phyloP scores from a whole-genome alignment of 2,113 vertebrate genomes.

The Fregata magnificens region DNA sequence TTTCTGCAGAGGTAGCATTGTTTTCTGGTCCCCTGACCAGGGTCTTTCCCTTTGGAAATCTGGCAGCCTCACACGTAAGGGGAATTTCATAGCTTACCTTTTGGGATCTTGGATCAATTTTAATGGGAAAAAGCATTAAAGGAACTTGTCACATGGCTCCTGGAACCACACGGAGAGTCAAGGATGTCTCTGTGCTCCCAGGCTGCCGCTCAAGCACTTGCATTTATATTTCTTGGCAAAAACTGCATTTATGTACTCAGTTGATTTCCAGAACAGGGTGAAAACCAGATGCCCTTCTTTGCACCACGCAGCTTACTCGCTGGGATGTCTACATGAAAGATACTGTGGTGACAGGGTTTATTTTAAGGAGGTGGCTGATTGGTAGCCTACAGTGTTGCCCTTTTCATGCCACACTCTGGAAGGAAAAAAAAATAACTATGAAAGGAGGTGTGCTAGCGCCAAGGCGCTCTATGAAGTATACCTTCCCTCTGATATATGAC shows the following conservation, averaged over 20 bases:
- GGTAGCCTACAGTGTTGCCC: constrained; percentile 44
- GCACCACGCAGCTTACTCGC: constrained; percentile 5
- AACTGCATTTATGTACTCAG: neutral
- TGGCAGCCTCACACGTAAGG: neutral
- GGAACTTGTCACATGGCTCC: neutral
- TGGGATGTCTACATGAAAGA: constrained; percentile 51
- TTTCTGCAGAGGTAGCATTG: neutral
- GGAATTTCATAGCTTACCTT: constrained; percentile 8
- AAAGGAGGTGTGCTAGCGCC: constrained; percentile 18
- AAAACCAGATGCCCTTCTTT: constrained; percentile 57
- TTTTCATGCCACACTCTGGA: constrained; percentile 50
- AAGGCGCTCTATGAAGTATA: constrained; percentile 34
- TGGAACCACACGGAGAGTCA: constrained; percentile 6
- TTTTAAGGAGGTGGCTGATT: constrained; percentile 56
- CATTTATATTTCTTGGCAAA: constrained; percentile 59
- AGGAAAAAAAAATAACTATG: neutral
- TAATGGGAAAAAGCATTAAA: constrained; percentile 11
- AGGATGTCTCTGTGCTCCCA: neutral
- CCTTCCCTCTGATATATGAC: constrained; percentile 56
- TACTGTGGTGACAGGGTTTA: constrained; percentile 34
- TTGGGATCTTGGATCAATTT: neutral
- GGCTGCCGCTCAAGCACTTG: neutral
- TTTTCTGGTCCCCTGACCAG: neutral
- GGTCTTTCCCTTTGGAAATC: constrained; percentile 41
- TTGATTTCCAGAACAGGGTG: constrained; percentile 44